phyloP scores from a whole-genome alignment of 1,140 invertebrate genomes.

The Eulimnadia texana region DNA sequence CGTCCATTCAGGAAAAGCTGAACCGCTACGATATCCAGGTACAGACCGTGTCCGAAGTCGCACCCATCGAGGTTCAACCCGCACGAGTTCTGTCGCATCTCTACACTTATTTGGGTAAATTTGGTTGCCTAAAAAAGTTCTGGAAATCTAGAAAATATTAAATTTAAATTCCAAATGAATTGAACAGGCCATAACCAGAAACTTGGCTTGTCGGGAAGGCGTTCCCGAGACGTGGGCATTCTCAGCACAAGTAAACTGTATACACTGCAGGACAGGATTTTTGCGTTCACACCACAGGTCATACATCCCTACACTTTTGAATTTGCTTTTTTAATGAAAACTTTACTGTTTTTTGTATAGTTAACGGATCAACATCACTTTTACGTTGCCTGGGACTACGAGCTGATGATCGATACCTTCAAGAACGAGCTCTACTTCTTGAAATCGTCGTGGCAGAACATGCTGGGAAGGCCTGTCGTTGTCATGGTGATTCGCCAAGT shows the following conservation, averaged over 20 bases:
- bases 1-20: conserved; percentile 74
- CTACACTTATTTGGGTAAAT: conserved; percentile 79
- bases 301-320: conserved; percentile 19
- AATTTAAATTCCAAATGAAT: too few species aligned
- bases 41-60: conserved; percentile 83
- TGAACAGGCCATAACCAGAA: conserved; percentile 72
- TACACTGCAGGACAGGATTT: conserved; percentile 84
- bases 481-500: conserved; percentile 73
- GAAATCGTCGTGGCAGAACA: conserved; percentile 89
- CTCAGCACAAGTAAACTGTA: conserved; percentile 98
- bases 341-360: conserved; percentile 38
- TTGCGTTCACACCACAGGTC: conserved; percentile 98
- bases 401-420: conserved; percentile 92
- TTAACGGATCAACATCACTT: conserved; percentile 89
- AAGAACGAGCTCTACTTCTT: conserved; percentile 92
- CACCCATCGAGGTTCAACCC: conserved; percentile 90
- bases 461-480: conserved; percentile 76
- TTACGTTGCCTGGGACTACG: conserved; percentile 92
- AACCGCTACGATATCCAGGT: conserved; percentile 78
- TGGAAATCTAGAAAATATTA: too few species aligned
- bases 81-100: conserved; percentile 86
- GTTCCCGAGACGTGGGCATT: conserved; percentile 89
- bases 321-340: background rate
- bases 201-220: conserved; percentile 78
- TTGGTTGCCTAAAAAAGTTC: too few species aligned